phyloP scores from a whole-genome alignment of 2,113 vertebrate species.

The Romanogobio albipinnatus region DNA sequence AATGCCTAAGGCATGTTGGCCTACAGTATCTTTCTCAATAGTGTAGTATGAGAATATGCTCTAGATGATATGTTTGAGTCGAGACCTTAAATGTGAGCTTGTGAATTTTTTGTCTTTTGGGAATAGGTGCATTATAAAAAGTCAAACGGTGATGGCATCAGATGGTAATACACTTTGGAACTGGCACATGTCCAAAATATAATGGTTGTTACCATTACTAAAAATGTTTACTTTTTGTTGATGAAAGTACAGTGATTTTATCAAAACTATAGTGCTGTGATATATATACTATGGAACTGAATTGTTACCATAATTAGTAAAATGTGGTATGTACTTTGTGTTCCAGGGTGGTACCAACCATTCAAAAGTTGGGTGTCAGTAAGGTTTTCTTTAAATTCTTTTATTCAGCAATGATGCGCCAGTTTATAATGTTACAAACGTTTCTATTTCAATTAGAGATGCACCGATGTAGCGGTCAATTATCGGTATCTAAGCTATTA shows the following conservation, averaged over 20 bases:
- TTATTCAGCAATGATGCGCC: too few species aligned
- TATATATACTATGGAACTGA: too few species aligned
- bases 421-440: too few species aligned
- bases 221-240: background rate
- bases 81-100: background rate
- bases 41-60: conserved; percentile 73
- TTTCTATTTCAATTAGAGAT: background rate
- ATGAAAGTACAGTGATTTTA: too few species aligned
- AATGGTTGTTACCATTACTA: background rate
- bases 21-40: conserved; percentile 64
- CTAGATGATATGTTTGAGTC: conserved; percentile 29
- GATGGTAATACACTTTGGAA: background rate
- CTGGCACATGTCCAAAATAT: background rate
- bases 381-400: too few species aligned
- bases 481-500: too few species aligned
- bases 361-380: too few species aligned
- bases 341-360: too few species aligned
- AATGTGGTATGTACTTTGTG: too few species aligned
- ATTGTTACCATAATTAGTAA: too few species aligned
- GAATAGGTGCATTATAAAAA: background rate
- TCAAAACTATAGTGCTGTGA: too few species aligned
- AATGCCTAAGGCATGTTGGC: conserved; percentile 73
- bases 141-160: background rate
- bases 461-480: too few species aligned
- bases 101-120: background rate